Percentiles rank a stretch among this genome's conserved stretches.
phyloP scores from a whole-genome alignment of 1,140 invertebrate species.

The Condylostylus longicornis region DNA sequence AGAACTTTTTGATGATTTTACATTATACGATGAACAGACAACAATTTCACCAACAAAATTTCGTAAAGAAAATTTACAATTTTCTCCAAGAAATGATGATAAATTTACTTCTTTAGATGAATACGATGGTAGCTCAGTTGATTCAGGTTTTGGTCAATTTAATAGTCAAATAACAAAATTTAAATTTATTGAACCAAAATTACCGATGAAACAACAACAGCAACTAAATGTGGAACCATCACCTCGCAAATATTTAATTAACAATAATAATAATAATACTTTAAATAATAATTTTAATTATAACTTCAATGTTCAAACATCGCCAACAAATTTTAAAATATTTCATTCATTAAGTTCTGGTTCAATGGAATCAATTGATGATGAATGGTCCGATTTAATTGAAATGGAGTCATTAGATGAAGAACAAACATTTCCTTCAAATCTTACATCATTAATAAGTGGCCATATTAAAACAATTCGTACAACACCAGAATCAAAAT shows the following conservation, averaged over 20 bases:
- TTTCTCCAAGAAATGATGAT: background rate
- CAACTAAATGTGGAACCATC: constrained; percentile 28
- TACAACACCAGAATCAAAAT: constrained; percentile 17
- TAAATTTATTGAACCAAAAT: constrained; percentile 37
- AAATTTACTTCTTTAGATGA: constrained; percentile 10
- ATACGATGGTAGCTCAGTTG: constrained; percentile 39
- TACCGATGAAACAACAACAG: constrained; percentile 30
- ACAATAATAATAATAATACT: background rate
- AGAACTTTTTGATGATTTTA: constrained; percentile 16
- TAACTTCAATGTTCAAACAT: constrained; percentile 7
- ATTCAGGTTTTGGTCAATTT: constrained; percentile 44
- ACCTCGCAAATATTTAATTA: constrained; percentile 14
- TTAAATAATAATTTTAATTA: constrained; percentile 5
- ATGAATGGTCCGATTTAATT: constrained; percentile 52
- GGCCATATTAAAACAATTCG: constrained; percentile 20
- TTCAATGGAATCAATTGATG: constrained; percentile 44
- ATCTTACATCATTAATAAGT: constrained; percentile 32
- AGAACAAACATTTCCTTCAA: constrained; percentile 25
- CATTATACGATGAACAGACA: constrained; percentile 11
- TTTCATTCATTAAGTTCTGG: constrained; percentile 39
- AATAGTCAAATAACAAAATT: constrained; percentile 25
- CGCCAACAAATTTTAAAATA: constrained; percentile 18
- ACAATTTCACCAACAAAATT: constrained; percentile 2
- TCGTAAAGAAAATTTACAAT: background rate
- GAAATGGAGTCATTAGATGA: constrained; percentile 38